Evolutionary conservation across 2,113 vertebrate species (phyloP).

Genomic region (Syngnathoides biaculeatus): DNA sequence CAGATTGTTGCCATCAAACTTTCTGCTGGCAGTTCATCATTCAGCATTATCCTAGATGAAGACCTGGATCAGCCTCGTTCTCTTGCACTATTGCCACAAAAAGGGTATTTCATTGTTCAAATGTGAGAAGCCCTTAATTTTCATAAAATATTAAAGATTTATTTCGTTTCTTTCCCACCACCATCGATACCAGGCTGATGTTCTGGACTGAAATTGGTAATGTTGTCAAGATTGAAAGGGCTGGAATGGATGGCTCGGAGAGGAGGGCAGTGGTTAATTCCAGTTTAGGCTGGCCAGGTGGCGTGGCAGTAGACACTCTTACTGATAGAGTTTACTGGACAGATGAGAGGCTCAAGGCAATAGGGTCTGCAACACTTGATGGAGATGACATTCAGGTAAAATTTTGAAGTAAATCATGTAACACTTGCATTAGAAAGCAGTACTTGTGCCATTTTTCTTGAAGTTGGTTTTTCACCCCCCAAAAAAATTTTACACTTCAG

Average conservation of each 20-base stretch:
- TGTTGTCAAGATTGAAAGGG: conserved; percentile 77
- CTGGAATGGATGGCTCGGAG: conserved; percentile 85
- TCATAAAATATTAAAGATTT: not conserved
- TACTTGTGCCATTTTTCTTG: not conserved
- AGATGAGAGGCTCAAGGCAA: conserved; percentile 79
- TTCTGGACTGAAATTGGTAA: conserved; percentile 87
- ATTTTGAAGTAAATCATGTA: not conserved
- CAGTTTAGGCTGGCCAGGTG: conserved; percentile 83
- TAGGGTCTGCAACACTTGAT: conserved; percentile 82
- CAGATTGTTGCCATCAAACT: conserved; percentile 78
- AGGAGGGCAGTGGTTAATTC: conserved; percentile 69
- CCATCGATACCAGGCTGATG: conserved; percentile 76
- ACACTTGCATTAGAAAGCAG: not conserved
- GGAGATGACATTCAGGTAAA: conserved; percentile 77
- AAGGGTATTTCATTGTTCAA: conserved; percentile 68
- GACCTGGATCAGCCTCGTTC: conserved; percentile 79
- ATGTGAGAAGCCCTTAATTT: not conserved
- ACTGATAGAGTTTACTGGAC: conserved; percentile 85
- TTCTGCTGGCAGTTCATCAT: conserved; percentile 50
- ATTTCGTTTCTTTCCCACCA: conserved; percentile 29
- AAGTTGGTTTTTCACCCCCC: not conserved
- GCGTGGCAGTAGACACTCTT: conserved; percentile 79
- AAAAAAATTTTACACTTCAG: conserved; percentile 51
- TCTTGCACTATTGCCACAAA: conserved; percentile 79
- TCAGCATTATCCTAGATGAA: conserved; percentile 77